A percentile compares a stretch with the other conserved stretches of the same genome.
Conservation (phyloP, 2,113 vertebrate species). For the Camelus bactrianus region DNA sequence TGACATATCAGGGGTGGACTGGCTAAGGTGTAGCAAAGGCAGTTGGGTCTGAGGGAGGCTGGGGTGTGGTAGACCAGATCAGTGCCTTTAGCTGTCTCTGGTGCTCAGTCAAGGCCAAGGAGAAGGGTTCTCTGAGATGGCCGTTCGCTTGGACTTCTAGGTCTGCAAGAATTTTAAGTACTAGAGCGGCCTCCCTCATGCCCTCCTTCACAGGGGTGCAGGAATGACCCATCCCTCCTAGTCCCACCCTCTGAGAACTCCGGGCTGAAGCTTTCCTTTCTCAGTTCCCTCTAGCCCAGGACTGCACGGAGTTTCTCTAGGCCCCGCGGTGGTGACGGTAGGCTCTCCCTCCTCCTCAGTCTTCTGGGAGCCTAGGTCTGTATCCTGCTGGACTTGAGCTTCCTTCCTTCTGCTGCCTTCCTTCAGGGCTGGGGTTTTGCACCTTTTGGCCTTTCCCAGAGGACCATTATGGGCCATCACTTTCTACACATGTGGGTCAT, state of each 20-base stretch:
- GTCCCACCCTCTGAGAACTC: background rate
- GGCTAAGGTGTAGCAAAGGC: background rate
- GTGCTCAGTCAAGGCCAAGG: background rate
- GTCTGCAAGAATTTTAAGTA: background rate
- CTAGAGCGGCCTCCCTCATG: background rate
- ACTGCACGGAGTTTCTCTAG: background rate
- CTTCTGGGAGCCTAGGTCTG: background rate
- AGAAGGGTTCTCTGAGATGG: background rate
- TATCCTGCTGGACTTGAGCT: background rate
- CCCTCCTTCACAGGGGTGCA: background rate
- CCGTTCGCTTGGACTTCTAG: accelerated
- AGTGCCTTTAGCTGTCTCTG: no score
- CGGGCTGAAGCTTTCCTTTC: background rate
- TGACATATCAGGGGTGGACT: no score
- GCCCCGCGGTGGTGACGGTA: accelerated
- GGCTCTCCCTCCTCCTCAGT: background rate
- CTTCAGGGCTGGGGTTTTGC: background rate
- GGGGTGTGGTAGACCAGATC: no score
- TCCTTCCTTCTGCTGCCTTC: background rate
- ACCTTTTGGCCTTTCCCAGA: background rate
- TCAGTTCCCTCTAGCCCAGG: background rate
- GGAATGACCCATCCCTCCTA: background rate
- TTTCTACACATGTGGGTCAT: background rate
- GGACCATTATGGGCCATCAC: accelerated
- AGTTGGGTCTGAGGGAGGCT: background rate